Conservation (phyloP, 2,888 invertebrate species). For the Hirtodrosophila confusa region DNA sequence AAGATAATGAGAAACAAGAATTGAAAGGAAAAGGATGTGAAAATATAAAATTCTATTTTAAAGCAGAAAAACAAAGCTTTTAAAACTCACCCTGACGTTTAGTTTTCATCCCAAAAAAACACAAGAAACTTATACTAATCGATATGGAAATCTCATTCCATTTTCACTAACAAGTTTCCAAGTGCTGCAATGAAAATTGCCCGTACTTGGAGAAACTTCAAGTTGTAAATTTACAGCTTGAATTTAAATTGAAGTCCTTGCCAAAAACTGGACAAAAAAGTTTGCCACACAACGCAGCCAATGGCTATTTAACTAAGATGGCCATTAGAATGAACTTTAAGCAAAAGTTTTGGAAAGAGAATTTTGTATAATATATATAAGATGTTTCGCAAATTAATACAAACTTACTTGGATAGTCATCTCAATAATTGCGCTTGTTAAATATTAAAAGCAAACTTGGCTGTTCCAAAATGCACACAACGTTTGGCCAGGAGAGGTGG, state of each 20-base stretch:
- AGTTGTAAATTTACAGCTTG: conserved; percentile 1
- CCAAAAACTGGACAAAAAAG: conserved; percentile 11
- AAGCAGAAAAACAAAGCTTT: neutral
- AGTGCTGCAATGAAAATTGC: conserved; percentile 2
- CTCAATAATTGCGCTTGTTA: conserved; percentile 70
- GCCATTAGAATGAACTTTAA: conserved; percentile 28
- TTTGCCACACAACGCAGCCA: conserved; percentile 12
- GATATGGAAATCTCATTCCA: neutral
- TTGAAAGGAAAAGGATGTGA: no score
- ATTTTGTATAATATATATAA: conserved; percentile 25
- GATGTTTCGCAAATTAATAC: conserved; percentile 61
- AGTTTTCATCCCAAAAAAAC: neutral
- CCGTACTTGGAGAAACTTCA: no score
- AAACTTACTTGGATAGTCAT: conserved; percentile 51
- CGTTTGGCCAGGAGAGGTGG: conserved; percentile 25
- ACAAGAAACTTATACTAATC: conserved; percentile 3
- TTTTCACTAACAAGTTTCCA: neutral
- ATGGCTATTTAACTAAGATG: conserved; percentile 22
- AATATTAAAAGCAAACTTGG: conserved; percentile 60
- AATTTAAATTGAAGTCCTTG: neutral
- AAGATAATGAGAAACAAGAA: no score
- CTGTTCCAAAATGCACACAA: conserved; percentile 55
- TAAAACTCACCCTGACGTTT: no score
- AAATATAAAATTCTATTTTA: no score
- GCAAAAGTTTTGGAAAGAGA: conserved; percentile 22